phyloP scores from a whole-genome alignment of 2,888 invertebrate genomes.

The Orchestes rusci region DNA sequence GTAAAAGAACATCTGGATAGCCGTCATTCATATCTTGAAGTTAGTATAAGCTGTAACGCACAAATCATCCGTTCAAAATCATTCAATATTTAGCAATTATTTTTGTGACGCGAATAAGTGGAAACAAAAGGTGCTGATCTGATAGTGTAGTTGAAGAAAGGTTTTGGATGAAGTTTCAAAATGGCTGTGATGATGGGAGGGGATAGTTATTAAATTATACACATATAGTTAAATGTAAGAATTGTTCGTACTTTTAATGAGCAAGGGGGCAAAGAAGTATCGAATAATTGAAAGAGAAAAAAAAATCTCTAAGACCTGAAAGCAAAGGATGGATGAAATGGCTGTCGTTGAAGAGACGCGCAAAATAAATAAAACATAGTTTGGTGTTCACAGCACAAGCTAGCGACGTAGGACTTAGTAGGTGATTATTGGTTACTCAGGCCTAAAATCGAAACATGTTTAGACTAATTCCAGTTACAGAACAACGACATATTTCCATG shows the following conservation, averaged over 20 bases:
- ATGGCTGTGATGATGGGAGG: conserved; percentile 24
- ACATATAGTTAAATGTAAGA: conserved; percentile 11
- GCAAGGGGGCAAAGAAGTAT: too few species aligned
- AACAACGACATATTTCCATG: conserved; percentile 46
- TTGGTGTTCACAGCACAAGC: conserved; percentile 34
- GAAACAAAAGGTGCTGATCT: conserved; percentile 7
- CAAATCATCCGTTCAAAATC: too few species aligned
- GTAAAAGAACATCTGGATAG: too few species aligned
- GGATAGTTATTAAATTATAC: conserved; percentile 22
- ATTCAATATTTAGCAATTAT: too few species aligned
- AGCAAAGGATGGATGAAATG: conserved; percentile 9
- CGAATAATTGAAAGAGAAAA: too few species aligned
- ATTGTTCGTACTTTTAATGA: too few species aligned
- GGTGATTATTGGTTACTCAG: conserved; percentile 41
- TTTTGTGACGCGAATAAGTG: too few species aligned
- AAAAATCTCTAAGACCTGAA: too few species aligned
- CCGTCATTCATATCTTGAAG: too few species aligned
- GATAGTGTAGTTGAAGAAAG: not conserved
- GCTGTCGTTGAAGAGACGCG: conserved; percentile 8
- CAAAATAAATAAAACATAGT: conserved; percentile 9
- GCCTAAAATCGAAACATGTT: conserved; percentile 46
- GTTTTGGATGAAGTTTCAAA: conserved; percentile 15
- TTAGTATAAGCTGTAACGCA: too few species aligned
- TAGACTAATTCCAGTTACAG: conserved; percentile 47
- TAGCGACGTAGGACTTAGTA: conserved; percentile 35